Evolutionary conservation across 92 coral and sea anemone genomes (phyloP).

Genomic region (Montipora capitata): DNA sequence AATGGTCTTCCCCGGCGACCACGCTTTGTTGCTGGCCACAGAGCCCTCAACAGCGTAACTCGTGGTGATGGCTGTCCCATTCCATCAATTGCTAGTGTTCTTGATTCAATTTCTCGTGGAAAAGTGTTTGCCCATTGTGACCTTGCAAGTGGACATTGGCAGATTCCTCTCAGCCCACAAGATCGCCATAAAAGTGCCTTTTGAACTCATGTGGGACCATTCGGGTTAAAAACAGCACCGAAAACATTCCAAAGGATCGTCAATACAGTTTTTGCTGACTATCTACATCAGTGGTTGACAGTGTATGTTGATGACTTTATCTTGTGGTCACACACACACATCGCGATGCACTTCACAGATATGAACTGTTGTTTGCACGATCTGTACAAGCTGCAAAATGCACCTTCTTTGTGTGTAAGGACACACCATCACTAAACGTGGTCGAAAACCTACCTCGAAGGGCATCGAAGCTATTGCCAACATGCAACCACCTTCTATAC

Average conservation of each 20-base stretch:
- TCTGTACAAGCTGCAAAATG: conserved; percentile 41
- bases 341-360: conserved; percentile 41
- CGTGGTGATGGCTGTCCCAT: not conserved
- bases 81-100: too few relatives aligned
- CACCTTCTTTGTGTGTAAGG: conserved; percentile 59
- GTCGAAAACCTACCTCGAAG: conserved; percentile 45
- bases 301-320: conserved; percentile 49
- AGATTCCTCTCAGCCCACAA: conserved; percentile 18
- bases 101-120: too few relatives aligned
- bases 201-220: conserved; percentile 56
- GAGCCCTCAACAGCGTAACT: not conserved
- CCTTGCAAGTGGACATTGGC: conserved; percentile 32
- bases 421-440: conserved; percentile 54
- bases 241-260: conserved; percentile 62
- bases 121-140: too few relatives aligned
- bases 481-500: conserved; percentile 44
- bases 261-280: conserved; percentile 68
- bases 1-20: not conserved
- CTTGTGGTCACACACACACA: conserved; percentile 34
- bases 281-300: conserved; percentile 49
- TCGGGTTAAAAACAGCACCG: conserved; percentile 67
- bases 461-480: conserved; percentile 60
- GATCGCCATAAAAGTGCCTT: conserved; percentile 39
- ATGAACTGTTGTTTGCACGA: conserved; percentile 39
- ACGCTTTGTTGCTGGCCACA: not conserved